Base-by-base conservation (phyloP, 2,113 vertebrate species). In the Dipodomys stephensi region DNA sequence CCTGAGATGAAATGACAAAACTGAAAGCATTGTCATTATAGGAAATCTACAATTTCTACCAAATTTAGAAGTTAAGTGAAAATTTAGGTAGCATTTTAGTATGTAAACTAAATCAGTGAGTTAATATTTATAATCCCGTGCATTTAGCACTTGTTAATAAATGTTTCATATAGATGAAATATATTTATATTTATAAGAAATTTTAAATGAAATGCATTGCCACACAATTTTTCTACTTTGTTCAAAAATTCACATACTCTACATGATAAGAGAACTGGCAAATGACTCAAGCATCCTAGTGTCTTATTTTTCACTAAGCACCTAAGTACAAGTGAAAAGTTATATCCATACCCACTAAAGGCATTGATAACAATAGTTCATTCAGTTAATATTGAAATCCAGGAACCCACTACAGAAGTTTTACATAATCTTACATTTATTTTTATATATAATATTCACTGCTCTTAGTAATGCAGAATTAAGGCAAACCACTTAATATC, bases 191-290 rank as follows among this genome's bases (percentile, higher is more conserved):
- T 12, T 12, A 49, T 49, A 49, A 9, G 49, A 49, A 49, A 49
- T 49, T 49, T 49, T 49, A 49, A 11, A 49, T 90, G 69, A 28
- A 68, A 92, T 82, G 67, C 53, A 62, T 88, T 82, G 0, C 10
- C 60, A 93, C 39, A 39, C 39, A 39, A 1, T 83, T 83, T 93
- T n/a, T 16, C 60, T 89, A 92, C 71, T 46, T 91, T 73, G 49
- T 49, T 62, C 22, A 90, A 65, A 84, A 83, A 57, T 65, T 77
- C 20, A 46, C 30, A 30, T 49, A 12, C 49, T 49, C 8, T 15
- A 82, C 25, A 84, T 83, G 6, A 0, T 35, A 68, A 0, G 10
- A 89, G 27, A 4, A 5, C 32, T 90, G 28, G 5, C n/a, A 88
- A 67, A 22, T 92, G n/a, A 83, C 15, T 67, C 90, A 69, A 68